Conservation (phyloP, 1,140 invertebrate species). For the Listronotus bonariensis region DNA sequence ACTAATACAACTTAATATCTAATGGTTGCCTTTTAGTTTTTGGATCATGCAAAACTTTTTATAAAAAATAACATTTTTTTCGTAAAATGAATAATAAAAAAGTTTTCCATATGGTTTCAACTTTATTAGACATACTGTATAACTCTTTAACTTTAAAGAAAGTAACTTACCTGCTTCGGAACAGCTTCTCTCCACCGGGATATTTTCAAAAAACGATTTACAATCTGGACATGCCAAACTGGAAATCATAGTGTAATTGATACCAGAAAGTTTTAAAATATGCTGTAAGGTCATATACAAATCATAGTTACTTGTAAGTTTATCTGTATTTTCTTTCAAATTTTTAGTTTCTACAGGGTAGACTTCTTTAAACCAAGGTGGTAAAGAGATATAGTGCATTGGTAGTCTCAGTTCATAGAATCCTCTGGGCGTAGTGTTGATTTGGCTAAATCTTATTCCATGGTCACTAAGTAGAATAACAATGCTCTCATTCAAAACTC, state of each 20-base stretch:
- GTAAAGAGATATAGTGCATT: constrained; percentile 74
- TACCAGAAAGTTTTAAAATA: constrained; percentile 56
- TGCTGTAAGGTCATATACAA: constrained; percentile 67
- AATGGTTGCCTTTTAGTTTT: too few species aligned
- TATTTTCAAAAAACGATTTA: constrained; percentile 67
- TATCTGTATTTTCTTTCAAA: constrained; percentile 66
- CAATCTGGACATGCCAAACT: constrained; percentile 67
- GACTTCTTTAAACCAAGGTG: constrained; percentile 65
- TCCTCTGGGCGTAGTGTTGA: constrained; percentile 72
- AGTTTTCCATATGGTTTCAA: too few species aligned
- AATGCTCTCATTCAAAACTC: constrained; percentile 63
- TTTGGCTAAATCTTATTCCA: constrained; percentile 79
- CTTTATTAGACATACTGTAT: too few species aligned
- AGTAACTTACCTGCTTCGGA: constrained; percentile 65
- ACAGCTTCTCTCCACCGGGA: constrained; percentile 72
- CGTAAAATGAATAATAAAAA: too few species aligned
- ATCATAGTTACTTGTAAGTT: constrained; percentile 75
- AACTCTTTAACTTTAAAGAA: too few species aligned
- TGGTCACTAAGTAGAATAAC: constrained; percentile 83
- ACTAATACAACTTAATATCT: too few species aligned
- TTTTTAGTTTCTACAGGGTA: constrained; percentile 64
- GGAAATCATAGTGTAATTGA: constrained; percentile 51
- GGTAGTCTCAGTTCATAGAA: constrained; percentile 85
- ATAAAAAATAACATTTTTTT: too few species aligned
- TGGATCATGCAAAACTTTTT: too few species aligned